Conservation (phyloP, 2,888 invertebrate genomes). For the Tenthredo notha region DNA sequence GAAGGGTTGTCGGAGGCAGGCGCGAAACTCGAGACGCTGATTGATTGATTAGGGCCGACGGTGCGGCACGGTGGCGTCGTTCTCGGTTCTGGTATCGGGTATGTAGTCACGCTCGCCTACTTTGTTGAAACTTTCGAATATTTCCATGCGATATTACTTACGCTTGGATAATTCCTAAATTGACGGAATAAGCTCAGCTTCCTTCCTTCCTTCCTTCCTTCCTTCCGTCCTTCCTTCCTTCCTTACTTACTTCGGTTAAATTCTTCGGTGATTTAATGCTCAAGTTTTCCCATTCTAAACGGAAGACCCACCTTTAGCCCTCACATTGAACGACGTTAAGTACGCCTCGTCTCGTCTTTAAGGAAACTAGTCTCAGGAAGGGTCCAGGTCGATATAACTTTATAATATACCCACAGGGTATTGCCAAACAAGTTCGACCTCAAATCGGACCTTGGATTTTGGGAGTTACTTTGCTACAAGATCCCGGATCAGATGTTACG, state of each 20-base stretch:
- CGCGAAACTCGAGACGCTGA: constrained; percentile 45
- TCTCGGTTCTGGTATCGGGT: background rate
- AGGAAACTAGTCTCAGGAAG: constrained; percentile 1
- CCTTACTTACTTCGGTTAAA: background rate
- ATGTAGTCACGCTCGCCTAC: constrained; percentile 7
- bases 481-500: background rate
- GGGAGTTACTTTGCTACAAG: background rate
- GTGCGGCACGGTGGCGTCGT: background rate
- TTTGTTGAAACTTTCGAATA: constrained; percentile 45
- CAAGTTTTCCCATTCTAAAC: constrained; percentile 38
- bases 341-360: background rate
- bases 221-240: background rate
- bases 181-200: constrained; percentile 41
- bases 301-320: constrained; percentile 7
- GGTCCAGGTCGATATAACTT: constrained; percentile 10
- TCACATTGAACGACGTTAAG: background rate
- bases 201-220: background rate
- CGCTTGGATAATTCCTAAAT: constrained; percentile 49
- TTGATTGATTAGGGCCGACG: constrained; percentile 43
- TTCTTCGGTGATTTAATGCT: constrained; percentile 48
- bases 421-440: background rate
- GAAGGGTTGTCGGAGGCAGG: constrained; percentile 41
- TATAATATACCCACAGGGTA: background rate
- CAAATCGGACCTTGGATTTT: background rate
- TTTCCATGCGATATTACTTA: constrained; percentile 32